Evolutionary conservation across 2,113 vertebrate species (phyloP), one percentile per base, ranked within the genome.

Genomic region (Etheostoma spectabile): DNA sequence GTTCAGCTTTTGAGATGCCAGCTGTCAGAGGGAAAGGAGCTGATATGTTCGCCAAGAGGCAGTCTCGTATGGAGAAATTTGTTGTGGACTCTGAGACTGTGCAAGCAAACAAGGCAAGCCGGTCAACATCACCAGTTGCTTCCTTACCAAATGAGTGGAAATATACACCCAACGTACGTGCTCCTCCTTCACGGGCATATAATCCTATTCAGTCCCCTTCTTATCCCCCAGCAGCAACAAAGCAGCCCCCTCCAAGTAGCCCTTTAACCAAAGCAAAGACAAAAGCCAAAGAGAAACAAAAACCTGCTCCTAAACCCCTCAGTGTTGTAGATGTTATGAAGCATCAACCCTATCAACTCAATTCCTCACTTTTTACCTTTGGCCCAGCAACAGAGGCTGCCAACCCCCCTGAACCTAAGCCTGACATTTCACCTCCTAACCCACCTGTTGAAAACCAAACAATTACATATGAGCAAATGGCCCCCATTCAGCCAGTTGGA

Each of bases 61-160:
- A 97, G 89, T 98, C 98, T 8, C 97, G 98, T 24, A 99, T 99
- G 98, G 97, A 99, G 94, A 99, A 97, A 86, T 99, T 96, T 2
- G 95, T 99, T 76, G 98, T 99, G 22, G 98, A 99, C 91, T 98
- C 98, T 21, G 94, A 97, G 85, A 97, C 97, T 1, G 97, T 99
- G 71, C 95, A 98, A 90, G 96, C 97, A 80, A 97, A 97, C 72
- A 95, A 94, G 83, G 95, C 96, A 62, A 96, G 95, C 83, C 90
- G 93, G 42, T 87, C 97, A 42, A 80, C 95, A 72, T 99, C 98
- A 49, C 98, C 98, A 62, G 95, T 95, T 49, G 95, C 97, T 13
- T 98, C 98, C 64, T 92, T 99, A 82, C 97, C 98, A 0, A 95
- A 94, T 15, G 96, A 97, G 65, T 99, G 97, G 97, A 99, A 98